Evolutionary conservation across 2,797 vertebrate species (phyloP).

Genomic region (Acanthurus lineatus): DNA sequence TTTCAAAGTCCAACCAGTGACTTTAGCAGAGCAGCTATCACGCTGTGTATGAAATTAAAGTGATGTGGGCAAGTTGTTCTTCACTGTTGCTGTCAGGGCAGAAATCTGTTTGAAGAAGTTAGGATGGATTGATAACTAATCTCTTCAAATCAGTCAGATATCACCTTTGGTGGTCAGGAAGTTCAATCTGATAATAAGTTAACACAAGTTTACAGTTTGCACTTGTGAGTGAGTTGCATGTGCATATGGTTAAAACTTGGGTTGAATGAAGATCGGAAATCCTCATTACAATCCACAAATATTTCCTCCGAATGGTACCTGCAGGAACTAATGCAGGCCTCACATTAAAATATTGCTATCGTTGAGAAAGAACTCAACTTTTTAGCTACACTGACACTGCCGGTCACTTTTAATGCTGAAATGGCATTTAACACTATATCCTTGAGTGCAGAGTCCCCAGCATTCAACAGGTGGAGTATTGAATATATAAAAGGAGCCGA

Average conservation of each 20-base stretch:
- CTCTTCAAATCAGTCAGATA: conserved; percentile 2
- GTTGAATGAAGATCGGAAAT: background rate
- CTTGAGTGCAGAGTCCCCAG: background rate
- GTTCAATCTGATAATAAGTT: too few relatives aligned
- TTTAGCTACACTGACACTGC: background rate
- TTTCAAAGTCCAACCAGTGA: conserved; percentile 33
- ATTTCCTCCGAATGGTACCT: too few relatives aligned
- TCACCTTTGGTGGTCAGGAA: too few relatives aligned
- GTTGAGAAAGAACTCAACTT: background rate
- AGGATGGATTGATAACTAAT: background rate
- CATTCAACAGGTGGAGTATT: conserved; percentile 11
- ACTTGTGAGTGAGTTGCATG: background rate
- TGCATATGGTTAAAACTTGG: conserved; percentile 2
- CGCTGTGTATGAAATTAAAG: conserved; percentile 44
- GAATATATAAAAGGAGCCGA: background rate
- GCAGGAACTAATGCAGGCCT: background rate
- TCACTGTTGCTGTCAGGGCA: conserved; percentile 2
- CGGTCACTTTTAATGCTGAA: background rate
- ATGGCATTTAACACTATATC: background rate
- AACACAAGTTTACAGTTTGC: background rate
- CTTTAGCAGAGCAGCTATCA: conserved; percentile 31
- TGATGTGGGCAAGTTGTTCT: conserved; percentile 9
- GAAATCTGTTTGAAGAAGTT: conserved; percentile 18
- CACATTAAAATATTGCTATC: background rate
- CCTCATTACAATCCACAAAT: too few relatives aligned